These are phyloP conservation scores for Sitobion miscanthi DNA, from an alignment of 1,140 invertebrate genomes.

Conservation along the genomic window DNA sequence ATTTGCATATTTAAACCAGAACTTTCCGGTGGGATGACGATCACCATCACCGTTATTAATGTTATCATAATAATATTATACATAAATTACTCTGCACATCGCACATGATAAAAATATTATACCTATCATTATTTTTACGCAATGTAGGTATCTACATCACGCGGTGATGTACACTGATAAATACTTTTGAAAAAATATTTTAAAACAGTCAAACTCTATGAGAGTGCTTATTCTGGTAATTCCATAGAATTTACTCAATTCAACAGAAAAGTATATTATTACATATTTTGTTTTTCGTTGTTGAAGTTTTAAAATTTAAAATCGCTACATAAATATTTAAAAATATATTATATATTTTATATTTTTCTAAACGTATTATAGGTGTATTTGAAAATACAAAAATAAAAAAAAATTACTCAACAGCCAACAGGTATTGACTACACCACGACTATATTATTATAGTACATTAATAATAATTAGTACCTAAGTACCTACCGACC, in stretches of 20 bases:
- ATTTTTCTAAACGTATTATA: neutral
- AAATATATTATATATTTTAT: neutral
- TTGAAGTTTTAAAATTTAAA: neutral
- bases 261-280: too few relatives aligned
- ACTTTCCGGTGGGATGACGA: neutral
- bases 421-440: neutral
- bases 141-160: neutral
- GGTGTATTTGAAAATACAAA: too few relatives aligned
- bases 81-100: neutral
- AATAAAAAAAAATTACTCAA: neutral
- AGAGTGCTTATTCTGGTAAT: neutral
- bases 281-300: too few relatives aligned
- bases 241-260: neutral
- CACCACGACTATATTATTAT: neutral
- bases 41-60: neutral
- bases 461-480: neutral
- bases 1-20: slow-evolving; percentile 3
- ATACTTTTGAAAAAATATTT: neutral
- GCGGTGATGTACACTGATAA: neutral
- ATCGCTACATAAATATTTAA: neutral
- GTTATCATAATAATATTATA: neutral
- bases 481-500: neutral
- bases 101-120: neutral
- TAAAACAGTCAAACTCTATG: neutral
- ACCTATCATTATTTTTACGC: too few relatives aligned